A percentile compares a stretch with the other conserved stretches of the same genome.
phyloP scores from a whole-genome alignment of 30 jellyfish, hydroid and myxozoan genomes.

The Cassiopea andromeda region DNA sequence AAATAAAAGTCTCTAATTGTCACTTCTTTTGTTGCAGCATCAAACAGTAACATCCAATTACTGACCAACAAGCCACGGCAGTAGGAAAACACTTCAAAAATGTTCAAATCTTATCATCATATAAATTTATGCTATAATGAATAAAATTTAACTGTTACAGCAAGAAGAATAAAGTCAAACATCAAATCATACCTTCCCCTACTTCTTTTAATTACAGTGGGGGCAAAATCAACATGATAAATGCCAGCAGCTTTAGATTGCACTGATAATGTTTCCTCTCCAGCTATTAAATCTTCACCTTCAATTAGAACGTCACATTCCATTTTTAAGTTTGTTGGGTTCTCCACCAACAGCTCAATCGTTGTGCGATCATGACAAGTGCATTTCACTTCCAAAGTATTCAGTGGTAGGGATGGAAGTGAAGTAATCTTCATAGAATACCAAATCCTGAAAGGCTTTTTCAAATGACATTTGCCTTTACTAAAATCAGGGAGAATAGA shows the following conservation, averaged over 20 bases:
- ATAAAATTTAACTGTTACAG: not conserved
- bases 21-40: too few relatives aligned
- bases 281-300: constrained; percentile 73
- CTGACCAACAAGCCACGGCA: too few relatives aligned
- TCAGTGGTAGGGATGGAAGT: constrained; percentile 71
- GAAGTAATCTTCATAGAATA: constrained; percentile 71
- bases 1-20: too few relatives aligned
- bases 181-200: constrained; percentile 69
- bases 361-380: constrained; percentile 64
- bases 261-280: constrained; percentile 62
- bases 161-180: not conserved
- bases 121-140: too few relatives aligned
- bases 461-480: constrained; percentile 18
- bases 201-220: constrained; percentile 58
- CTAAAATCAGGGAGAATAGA: constrained; percentile 54
- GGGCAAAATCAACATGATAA: constrained; percentile 81
- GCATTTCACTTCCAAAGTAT: constrained; percentile 63
- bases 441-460: constrained; percentile 91
- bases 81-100: too few relatives aligned
- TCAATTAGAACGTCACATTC: constrained; percentile 65
- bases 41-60: too few relatives aligned
- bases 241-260: constrained; percentile 67
- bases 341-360: constrained; percentile 70
- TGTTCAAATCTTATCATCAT: too few relatives aligned
- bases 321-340: constrained; percentile 70